Evolutionary conservation across 2,797 vertebrate species (phyloP).

Genomic region (Babyrousa celebensis): DNA sequence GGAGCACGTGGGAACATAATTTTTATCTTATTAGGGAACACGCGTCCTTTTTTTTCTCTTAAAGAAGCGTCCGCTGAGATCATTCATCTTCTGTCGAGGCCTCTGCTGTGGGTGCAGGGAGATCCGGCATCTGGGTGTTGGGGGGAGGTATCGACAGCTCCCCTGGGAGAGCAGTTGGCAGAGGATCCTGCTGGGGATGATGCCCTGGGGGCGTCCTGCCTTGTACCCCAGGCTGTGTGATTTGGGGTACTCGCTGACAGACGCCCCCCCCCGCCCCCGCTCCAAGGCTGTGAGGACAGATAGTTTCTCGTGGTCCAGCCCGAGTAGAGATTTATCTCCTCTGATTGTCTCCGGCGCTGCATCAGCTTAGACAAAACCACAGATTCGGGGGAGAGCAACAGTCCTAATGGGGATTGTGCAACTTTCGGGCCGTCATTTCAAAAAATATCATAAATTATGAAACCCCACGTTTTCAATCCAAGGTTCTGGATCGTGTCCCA

Average conservation of each 20-base stretch:
- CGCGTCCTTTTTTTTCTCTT: neutral
- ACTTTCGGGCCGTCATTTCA: constrained; percentile 35
- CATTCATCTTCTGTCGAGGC: neutral
- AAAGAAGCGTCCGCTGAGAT: neutral
- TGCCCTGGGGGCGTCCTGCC: neutral
- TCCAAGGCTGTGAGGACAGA: constrained; percentile 24
- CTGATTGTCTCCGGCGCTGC: constrained; percentile 42
- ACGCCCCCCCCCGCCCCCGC: neutral
- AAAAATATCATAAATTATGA: constrained; percentile 64
- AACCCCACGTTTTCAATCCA: constrained; percentile 66
- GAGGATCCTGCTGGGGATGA: neutral
- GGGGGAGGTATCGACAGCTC: neutral
- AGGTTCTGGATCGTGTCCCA: neutral
- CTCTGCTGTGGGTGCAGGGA: accelerated
- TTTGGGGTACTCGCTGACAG: neutral
- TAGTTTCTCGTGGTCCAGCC: neutral
- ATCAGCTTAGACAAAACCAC: constrained; percentile 80
- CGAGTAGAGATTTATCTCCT: constrained; percentile 58
- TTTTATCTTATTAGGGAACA: neutral
- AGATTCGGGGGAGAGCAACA: neutral
- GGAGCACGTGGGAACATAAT: neutral
- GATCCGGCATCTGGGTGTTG: neutral
- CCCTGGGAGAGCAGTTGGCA: neutral
- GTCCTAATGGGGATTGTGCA: constrained; percentile 64
- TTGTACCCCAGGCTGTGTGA: neutral